Conservation (phyloP, 2,888 invertebrate species). For the Dynastes hyllus region DNA sequence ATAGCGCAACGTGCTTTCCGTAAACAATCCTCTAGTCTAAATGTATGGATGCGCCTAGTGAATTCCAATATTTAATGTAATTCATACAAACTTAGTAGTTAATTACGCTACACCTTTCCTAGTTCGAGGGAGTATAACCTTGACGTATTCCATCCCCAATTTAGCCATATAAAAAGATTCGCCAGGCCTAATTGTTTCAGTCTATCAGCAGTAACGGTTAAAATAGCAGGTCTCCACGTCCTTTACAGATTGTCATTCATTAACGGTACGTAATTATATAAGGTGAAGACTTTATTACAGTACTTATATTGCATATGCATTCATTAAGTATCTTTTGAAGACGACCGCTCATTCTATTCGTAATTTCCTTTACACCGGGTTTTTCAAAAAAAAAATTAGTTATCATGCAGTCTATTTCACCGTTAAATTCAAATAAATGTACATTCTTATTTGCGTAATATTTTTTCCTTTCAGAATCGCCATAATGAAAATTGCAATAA, state of each 20-base stretch:
- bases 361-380: too few species aligned
- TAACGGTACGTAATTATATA: conserved; percentile 27
- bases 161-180: conserved; percentile 44
- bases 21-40: neutral
- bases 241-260: conserved; percentile 7
- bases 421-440: too few species aligned
- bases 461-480: conserved; percentile 20
- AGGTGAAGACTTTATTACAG: neutral
- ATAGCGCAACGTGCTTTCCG: conserved; percentile 14
- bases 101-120: conserved; percentile 43
- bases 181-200: conserved; percentile 21
- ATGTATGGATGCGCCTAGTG: neutral
- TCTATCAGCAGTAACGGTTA: conserved; percentile 34
- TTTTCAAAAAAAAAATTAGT: too few species aligned
- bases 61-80: conserved; percentile 28
- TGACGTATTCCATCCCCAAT: conserved; percentile 49
- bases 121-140: conserved; percentile 49
- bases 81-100: conserved; percentile 45
- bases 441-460: neutral
- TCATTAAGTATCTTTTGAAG: neutral
- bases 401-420: too few species aligned
- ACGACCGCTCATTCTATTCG: neutral
- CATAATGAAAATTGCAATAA: conserved; percentile 48
- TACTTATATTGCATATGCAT: neutral
- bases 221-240: conserved; percentile 29